Evolutionary conservation across 2,888 invertebrate genomes (phyloP).

Genomic region (Acheta domesticus): DNA sequence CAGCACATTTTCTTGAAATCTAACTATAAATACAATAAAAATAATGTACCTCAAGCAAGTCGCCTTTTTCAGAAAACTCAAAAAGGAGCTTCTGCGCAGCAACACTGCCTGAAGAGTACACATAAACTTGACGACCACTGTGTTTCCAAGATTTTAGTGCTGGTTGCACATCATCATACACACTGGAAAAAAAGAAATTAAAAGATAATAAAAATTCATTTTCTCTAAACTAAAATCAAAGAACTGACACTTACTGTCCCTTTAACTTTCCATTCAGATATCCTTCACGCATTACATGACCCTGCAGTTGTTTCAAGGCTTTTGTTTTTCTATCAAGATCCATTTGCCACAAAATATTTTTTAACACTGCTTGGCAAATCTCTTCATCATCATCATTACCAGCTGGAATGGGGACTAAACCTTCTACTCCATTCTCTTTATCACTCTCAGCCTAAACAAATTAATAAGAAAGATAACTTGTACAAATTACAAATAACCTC

Average conservation of each 20-base stretch:
- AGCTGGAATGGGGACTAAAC: conserved; percentile 54
- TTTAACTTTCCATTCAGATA: conserved; percentile 73
- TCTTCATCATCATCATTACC: conserved; percentile 53
- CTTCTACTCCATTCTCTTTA: conserved; percentile 56
- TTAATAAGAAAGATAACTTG: too few relatives aligned
- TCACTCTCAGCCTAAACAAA: conserved; percentile 53
- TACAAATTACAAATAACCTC: background rate
- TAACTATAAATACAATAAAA: too few relatives aligned
- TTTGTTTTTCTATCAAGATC: conserved; percentile 73
- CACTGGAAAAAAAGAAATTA: conserved; percentile 57
- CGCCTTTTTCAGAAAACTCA: conserved; percentile 69
- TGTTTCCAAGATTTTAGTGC: conserved; percentile 71
- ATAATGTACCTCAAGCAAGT: conserved; percentile 59
- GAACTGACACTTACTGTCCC: conserved; percentile 74
- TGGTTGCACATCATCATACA: conserved; percentile 79
- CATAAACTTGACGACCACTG: conserved; percentile 66
- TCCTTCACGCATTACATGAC: conserved; percentile 82
- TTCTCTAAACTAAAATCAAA: conserved; percentile 22
- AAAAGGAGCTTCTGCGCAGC: conserved; percentile 88
- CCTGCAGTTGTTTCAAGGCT: conserved; percentile 84
- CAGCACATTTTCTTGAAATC: too few relatives aligned
- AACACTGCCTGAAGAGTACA: conserved; percentile 90
- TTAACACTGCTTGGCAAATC: conserved; percentile 60
- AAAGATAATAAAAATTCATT: conserved; percentile 27
- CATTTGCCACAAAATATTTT: conserved; percentile 78